These are phyloP conservation scores for Tinamus guttatus DNA, from an alignment of 2,113 vertebrate species.

Conservation along the genomic window DNA sequence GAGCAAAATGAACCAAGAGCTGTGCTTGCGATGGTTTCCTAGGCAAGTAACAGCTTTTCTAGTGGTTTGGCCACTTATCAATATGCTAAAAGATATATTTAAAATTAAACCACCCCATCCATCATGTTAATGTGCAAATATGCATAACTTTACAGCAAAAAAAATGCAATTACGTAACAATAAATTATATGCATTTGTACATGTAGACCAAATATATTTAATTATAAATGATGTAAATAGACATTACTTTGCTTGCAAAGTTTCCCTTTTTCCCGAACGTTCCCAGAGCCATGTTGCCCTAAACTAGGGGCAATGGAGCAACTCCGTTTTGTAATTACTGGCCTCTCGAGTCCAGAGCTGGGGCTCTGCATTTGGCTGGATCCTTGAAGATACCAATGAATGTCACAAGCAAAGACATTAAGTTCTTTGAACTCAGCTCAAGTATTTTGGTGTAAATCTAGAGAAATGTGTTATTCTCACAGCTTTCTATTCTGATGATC, in stretches of 20 bases:
- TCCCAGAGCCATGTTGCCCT: neutral
- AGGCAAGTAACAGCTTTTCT: neutral
- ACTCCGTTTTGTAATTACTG: neutral
- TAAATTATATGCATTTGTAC: neutral
- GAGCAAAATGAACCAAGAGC: neutral
- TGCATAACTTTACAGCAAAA: neutral
- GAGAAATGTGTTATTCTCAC: neutral
- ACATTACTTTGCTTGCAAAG: neutral
- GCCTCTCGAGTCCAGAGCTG: neutral
- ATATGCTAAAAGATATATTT: neutral
- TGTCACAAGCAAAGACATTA: neutral
- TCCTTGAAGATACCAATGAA: neutral
- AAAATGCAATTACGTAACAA: neutral
- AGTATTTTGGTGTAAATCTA: neutral
- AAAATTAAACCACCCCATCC: neutral
- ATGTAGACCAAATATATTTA: neutral
- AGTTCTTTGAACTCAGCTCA: neutral
- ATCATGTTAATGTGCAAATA: neutral
- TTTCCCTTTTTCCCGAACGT: neutral
- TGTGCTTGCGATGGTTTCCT: neutral
- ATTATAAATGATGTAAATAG: neutral
- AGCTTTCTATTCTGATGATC: neutral
- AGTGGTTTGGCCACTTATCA: neutral
- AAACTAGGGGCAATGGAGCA: neutral
- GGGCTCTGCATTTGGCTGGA: neutral